Evolutionary conservation across 2,888 invertebrate genomes (phyloP), one percentile per base, ranked within the genome.

Genomic region (Chouioia cunea): DNA sequence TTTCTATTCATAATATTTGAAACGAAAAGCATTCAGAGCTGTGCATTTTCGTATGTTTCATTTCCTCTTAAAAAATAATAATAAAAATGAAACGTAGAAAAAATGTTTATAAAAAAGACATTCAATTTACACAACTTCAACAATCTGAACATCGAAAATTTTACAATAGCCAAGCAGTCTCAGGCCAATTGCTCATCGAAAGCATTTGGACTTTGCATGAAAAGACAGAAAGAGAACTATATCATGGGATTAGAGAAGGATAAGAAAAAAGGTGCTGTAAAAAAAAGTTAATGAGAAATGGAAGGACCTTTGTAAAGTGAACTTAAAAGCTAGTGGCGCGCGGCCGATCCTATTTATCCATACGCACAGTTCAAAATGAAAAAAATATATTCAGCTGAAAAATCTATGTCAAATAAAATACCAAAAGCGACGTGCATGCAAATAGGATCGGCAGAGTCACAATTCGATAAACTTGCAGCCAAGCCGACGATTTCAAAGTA

Each of bases 161-260:
- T 64, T 54, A 53, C 59, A 72, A 57, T 70, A 70, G 79, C 81
- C 85, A 79, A 85, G 77, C 79, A 82, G 79, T 79, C 84, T 83
- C 81, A 82, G 83, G 83, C 84, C 70, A 79, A 76, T 73, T 67
- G 60, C 66, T 44, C 56, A 65, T 65, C 36, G 47, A 56, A 65
- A 56, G 65, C 70, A 62, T 73, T 36, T 73, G 70, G 66, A 66
- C 65, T 73, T 73, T 53, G 68, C 70, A 70, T 58, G 70, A 70
- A 53, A 66, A 66, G 52, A 71, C 65, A 23, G 23, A 23, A 18
- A 53, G 16, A 63, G 20, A 47, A 65, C 76, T 77, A 76, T 73
- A 71, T 74, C 64, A 63, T 72, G 44, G 72, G 68, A 73, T 64
- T 63, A 71, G 71, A 74, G 76, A 73, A 76, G 73, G 75, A 71